A percentile compares a stretch with the other conserved stretches of the same genome.
Conservation (phyloP, 2,888 invertebrate species). For the Caenorhabditis angaria region DNA sequence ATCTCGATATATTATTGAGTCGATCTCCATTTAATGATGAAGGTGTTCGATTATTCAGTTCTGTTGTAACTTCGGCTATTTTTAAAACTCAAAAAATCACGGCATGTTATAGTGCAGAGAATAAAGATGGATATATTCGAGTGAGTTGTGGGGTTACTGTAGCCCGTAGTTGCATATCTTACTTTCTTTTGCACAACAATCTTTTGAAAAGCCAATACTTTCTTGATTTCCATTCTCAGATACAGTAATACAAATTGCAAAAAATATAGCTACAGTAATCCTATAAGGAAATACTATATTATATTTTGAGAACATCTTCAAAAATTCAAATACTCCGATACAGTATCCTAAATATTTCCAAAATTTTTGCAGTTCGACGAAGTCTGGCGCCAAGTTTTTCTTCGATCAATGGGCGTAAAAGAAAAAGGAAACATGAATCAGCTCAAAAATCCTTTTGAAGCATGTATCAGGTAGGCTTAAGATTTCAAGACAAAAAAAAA, state of each 20-base stretch:
- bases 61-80: slow-evolving; percentile 34
- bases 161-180: no score
- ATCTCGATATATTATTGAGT: slow-evolving; percentile 39
- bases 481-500: no score
- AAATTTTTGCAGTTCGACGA: slow-evolving; percentile 21
- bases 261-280: no score
- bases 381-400: slow-evolving; percentile 34
- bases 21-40: slow-evolving; percentile 32
- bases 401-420: slow-evolving; percentile 41
- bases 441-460: slow-evolving; percentile 43
- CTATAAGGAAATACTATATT: no score
- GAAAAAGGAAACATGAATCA: slow-evolving; percentile 11
- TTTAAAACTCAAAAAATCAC: slow-evolving; percentile 21
- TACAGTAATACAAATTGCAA: no score
- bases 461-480: slow-evolving; percentile 29
- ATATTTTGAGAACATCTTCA: no score
- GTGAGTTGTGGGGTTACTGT: neutral
- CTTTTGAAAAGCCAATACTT: no score
- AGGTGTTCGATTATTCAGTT: slow-evolving; percentile 45
- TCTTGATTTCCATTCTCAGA: neutral
- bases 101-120: slow-evolving; percentile 21
- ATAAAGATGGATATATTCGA: slow-evolving; percentile 13
- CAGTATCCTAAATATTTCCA: neutral
- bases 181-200: no score
- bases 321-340: no score